These are phyloP conservation scores for Philaethria dido DNA, from an alignment of 2,888 invertebrate species.

Conservation along the genomic window DNA sequence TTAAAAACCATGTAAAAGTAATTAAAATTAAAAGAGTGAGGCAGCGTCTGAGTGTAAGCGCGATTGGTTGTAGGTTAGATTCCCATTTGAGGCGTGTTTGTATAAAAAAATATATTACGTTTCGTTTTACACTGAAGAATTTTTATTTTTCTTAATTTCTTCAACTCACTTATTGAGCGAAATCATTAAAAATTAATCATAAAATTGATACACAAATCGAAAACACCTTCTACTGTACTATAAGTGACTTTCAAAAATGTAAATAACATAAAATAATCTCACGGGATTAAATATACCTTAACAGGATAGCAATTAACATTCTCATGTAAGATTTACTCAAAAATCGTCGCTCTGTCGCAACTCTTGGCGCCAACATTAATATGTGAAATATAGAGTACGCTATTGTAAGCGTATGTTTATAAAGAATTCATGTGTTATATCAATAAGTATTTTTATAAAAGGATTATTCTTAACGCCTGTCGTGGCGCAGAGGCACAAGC, in stretches of 20 bases:
- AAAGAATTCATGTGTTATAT: background rate
- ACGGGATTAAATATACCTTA: constrained; percentile 43
- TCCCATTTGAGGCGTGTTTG: too few species aligned
- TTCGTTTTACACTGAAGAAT: too few species aligned
- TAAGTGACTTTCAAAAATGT: background rate
- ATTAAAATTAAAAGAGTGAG: too few species aligned
- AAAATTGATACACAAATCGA: background rate
- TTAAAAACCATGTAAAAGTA: too few species aligned
- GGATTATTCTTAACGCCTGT: too few species aligned
- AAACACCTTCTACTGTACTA: background rate
- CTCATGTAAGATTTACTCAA: constrained; percentile 45
- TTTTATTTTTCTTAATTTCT: too few species aligned
- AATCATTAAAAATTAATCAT: too few species aligned
- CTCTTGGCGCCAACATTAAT: constrained; percentile 38
- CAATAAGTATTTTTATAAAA: background rate
- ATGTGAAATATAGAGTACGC: constrained; percentile 34
- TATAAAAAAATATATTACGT: too few species aligned
- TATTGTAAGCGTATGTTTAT: constrained; percentile 25
- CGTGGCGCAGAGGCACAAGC: too few species aligned
- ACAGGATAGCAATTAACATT: constrained; percentile 45
- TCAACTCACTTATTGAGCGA: too few species aligned
- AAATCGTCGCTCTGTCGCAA: constrained; percentile 43
- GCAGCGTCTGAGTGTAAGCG: too few species aligned
- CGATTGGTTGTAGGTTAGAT: too few species aligned
- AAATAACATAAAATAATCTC: constrained; percentile 32